Evolutionary conservation across 2,113 vertebrate species (phyloP).

Genomic region (Tricholaema leucomelas): DNA sequence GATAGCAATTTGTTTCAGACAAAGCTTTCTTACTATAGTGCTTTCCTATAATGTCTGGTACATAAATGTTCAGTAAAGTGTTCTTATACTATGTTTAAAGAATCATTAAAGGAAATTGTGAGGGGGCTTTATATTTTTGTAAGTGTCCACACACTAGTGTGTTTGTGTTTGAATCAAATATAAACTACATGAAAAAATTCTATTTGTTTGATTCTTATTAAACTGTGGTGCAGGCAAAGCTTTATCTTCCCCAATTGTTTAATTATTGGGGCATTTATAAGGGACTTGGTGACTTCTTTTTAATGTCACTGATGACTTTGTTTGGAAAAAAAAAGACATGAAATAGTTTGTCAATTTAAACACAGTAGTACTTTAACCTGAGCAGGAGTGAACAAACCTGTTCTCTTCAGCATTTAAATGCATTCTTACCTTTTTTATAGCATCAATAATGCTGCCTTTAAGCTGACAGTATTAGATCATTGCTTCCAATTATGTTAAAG

Average conservation of each 20-base stretch:
- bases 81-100: neutral
- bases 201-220: neutral
- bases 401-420: constrained; percentile 14
- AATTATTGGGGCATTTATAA: neutral
- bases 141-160: neutral
- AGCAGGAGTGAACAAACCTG: constrained; percentile 12
- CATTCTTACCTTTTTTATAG: constrained; percentile 7
- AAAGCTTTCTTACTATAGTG: neutral
- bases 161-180: neutral
- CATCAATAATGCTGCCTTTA: constrained; percentile 24
- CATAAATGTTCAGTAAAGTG: neutral
- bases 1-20: neutral
- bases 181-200: neutral
- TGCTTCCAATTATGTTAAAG: constrained; percentile 39
- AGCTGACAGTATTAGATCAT: constrained; percentile 35
- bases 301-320: too few relatives aligned
- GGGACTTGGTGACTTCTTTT: too few relatives aligned
- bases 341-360: too few relatives aligned
- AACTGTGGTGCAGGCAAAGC: neutral
- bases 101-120: neutral
- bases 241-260: constrained; percentile 10
- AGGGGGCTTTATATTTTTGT: neutral
- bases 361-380: neutral
- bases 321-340: too few relatives aligned
- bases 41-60: neutral